Conservation (phyloP, 64 coral and sea anemone genomes). For the Montipora capricornis region DNA sequence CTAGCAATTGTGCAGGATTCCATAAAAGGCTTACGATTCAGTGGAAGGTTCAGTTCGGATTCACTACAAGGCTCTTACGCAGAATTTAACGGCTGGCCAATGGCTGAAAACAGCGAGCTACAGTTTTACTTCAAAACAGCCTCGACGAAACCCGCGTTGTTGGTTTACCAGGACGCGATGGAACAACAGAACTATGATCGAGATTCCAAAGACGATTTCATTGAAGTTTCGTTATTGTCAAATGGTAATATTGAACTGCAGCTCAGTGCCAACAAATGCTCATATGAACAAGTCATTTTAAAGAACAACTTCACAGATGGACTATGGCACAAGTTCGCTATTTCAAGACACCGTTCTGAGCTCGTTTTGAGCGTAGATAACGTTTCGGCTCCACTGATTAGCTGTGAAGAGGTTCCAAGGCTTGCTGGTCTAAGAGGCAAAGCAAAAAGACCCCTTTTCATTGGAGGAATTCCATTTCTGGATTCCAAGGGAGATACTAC, state of each 20-base stretch:
- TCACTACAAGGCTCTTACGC: background rate
- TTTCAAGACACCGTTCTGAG: background rate
- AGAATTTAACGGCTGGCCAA: slow-evolving; percentile 43
- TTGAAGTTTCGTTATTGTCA: slow-evolving; percentile 13
- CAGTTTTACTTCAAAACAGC: slow-evolving; percentile 42
- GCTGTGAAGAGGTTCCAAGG: background rate
- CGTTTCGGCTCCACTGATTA: background rate
- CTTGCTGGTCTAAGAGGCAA: slow-evolving; percentile 1
- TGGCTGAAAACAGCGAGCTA: slow-evolving; percentile 4
- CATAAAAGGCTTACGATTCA: slow-evolving; percentile 34
- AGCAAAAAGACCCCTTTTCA: background rate
- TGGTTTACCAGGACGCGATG: slow-evolving; percentile 47
- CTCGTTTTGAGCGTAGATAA: slow-evolving; percentile 23
- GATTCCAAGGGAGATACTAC: background rate
- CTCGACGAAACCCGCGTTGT: background rate
- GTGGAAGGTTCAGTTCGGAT: background rate
- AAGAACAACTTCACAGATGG: slow-evolving; percentile 11
- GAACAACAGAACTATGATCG: background rate
- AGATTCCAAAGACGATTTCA: background rate
- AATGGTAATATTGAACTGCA: slow-evolving; percentile 35
- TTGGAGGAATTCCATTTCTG: slow-evolving; percentile 3
- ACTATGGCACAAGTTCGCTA: slow-evolving; percentile 43
- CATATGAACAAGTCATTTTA: background rate
- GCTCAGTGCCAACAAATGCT: background rate
- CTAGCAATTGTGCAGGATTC: slow-evolving; percentile 5